These are phyloP conservation scores for Callipepla californica DNA, from an alignment of 2,113 vertebrate genomes.

Conservation along the genomic window DNA sequence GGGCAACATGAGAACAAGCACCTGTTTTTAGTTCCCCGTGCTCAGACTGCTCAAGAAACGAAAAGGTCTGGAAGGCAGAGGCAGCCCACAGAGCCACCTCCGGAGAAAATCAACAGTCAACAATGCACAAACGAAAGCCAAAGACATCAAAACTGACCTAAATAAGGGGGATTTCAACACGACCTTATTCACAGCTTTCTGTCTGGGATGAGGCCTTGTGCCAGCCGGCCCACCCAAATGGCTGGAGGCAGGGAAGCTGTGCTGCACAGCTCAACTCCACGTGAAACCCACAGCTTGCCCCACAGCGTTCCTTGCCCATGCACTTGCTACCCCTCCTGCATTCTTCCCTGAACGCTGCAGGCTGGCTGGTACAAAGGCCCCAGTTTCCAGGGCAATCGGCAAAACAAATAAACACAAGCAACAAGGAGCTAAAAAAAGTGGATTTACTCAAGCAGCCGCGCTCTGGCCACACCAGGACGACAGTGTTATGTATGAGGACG, in stretches of 20 bases:
- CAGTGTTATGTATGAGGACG: neutral
- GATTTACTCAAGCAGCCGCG: neutral
- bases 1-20: neutral
- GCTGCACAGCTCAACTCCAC: neutral
- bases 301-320: neutral
- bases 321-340: neutral
- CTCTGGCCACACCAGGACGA: neutral
- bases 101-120: neutral
- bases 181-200: neutral
- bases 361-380: neutral
- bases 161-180: conserved; percentile 1
- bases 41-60: neutral
- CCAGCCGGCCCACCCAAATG: neutral
- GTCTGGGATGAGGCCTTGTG: rapidly evolving
- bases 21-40: conserved; percentile 27
- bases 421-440: neutral
- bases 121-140: conserved; percentile 2
- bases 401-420: conserved; percentile 28
- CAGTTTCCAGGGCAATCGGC: conserved; percentile 10
- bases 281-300: neutral
- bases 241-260: neutral
- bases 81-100: conserved; percentile 23
- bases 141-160: conserved; percentile 11
- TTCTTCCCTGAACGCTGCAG: neutral
- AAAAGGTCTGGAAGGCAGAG: conserved; percentile 11